phyloP scores from a whole-genome alignment of 2,888 invertebrate species.

The Parnassius orleans region DNA sequence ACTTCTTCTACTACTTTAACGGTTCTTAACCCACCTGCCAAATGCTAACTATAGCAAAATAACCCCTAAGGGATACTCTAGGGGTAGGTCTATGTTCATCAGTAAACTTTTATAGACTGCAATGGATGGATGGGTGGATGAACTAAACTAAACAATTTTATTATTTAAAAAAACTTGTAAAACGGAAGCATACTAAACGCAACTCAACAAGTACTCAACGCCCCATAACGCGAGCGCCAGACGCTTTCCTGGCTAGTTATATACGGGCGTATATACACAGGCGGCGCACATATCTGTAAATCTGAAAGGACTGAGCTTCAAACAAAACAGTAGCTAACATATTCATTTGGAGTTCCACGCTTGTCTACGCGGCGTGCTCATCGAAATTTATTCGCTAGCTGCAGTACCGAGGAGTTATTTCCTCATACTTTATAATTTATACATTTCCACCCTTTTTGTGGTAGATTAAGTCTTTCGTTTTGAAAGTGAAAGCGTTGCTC shows the following conservation, averaged over 20 bases:
- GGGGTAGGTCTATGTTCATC: too few species aligned
- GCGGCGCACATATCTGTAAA: constrained; percentile 40
- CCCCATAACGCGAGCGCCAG: constrained; percentile 52
- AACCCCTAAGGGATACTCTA: too few species aligned
- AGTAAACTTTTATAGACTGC: too few species aligned
- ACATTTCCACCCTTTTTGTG: neutral
- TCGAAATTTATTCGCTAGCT: constrained; percentile 2
- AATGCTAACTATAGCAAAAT: too few species aligned
- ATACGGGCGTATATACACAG: constrained; percentile 27
- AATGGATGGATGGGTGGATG: too few species aligned
- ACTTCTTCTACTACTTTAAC: too few species aligned
- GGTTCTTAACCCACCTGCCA: too few species aligned
- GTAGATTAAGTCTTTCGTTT: neutral
- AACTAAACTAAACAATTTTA: too few species aligned
- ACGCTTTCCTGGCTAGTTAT: constrained; percentile 41
- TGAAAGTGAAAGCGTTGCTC: constrained; percentile 3
- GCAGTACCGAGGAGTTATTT: constrained; percentile 11
- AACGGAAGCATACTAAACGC: constrained; percentile 37
- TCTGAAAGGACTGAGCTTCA: constrained; percentile 44
- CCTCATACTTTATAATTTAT: constrained; percentile 6
- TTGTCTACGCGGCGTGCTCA: constrained; percentile 2
- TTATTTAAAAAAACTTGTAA: neutral
- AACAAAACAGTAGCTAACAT: constrained; percentile 33
- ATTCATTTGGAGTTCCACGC: constrained; percentile 35
- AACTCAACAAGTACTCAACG: constrained; percentile 50